Evolutionary conservation across 2,113 vertebrate species (phyloP).

Genomic region (Laterallus jamaicensis): DNA sequence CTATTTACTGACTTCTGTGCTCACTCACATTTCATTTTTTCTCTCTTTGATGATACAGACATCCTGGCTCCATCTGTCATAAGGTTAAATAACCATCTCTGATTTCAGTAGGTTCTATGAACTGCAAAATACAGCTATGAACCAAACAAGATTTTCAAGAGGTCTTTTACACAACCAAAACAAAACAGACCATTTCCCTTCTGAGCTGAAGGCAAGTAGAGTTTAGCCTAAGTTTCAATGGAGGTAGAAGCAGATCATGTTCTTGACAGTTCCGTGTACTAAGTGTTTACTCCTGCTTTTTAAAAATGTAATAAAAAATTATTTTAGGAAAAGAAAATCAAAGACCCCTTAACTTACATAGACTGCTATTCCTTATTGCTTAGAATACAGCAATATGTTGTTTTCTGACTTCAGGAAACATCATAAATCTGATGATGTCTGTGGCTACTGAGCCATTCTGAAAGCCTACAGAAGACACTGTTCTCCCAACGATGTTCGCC

Average conservation of each 20-base stretch:
- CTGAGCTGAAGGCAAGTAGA: neutral
- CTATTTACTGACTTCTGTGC: slow-evolving; percentile 54
- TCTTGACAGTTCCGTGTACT: neutral
- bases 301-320: neutral
- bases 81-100: slow-evolving; percentile 68
- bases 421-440: neutral
- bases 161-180: neutral
- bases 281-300: neutral
- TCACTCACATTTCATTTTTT: slow-evolving; percentile 62
- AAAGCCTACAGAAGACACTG: neutral
- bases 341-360: neutral
- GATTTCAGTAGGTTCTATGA: slow-evolving; percentile 62
- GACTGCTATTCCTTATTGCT: neutral
- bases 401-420: neutral
- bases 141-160: neutral
- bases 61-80: slow-evolving; percentile 71
- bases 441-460: neutral
- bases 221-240: neutral
- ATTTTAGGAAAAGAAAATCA: neutral
- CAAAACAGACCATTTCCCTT: neutral
- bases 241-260: neutral
- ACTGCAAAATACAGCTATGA: slow-evolving; percentile 38
- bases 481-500: neutral
- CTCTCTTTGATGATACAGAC: slow-evolving; percentile 69
- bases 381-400: neutral